Percentiles rank a stretch among this genome's conserved stretches.
phyloP scores from a whole-genome alignment of 2,113 vertebrate species.

The Ploceus nigricollis region DNA sequence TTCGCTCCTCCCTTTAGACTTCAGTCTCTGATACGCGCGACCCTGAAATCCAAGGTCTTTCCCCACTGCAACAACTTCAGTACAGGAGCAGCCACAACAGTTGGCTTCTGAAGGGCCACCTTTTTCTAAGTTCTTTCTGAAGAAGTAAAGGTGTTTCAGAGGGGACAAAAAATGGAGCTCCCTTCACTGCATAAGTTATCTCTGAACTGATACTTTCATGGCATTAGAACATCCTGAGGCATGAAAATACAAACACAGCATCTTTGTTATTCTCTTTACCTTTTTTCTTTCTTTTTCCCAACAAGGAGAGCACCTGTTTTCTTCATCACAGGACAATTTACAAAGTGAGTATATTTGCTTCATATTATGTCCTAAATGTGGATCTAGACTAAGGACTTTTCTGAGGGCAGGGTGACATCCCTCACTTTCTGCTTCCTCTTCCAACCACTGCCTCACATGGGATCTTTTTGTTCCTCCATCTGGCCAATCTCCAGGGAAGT shows the following conservation, averaged over 20 bases:
- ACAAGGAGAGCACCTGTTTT: background rate
- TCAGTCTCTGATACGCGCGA: accelerated
- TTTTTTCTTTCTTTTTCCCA: background rate
- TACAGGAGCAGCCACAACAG: background rate
- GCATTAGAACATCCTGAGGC: background rate
- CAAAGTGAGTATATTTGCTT: background rate
- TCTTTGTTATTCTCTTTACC: background rate
- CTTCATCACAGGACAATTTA: background rate
- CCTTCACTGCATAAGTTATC: background rate
- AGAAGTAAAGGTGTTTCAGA: background rate
- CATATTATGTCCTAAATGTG: background rate
- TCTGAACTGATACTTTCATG: background rate
- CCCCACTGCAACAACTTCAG: background rate
- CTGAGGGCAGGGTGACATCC: background rate
- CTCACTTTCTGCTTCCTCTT: background rate
- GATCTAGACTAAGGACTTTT: background rate
- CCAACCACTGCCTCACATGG: background rate
- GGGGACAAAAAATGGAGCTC: background rate
- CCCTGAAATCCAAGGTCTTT: background rate
- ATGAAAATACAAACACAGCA: background rate
- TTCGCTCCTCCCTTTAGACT: background rate
- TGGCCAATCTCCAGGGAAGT: background rate
- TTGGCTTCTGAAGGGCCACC: background rate
- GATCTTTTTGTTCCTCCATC: background rate
- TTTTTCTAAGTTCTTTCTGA: background rate